Percentiles rank a stretch among this genome's conserved stretches.
These are phyloP conservation scores for Oreochromis aureus DNA, from an alignment of 2,113 vertebrate genomes.

Conservation along the genomic window DNA sequence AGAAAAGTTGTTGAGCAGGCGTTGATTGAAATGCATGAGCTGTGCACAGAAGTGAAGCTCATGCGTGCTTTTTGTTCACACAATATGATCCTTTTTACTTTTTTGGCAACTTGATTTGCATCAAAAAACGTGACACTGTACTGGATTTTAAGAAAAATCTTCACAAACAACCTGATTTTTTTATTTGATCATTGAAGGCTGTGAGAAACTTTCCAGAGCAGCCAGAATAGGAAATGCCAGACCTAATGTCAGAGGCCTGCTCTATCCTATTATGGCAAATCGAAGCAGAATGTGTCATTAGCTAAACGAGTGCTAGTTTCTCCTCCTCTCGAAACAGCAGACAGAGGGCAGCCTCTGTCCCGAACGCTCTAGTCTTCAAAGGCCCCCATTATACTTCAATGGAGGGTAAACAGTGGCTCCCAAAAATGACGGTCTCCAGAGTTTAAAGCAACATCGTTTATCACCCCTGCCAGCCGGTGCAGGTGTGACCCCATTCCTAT, in stretches of 20 bases:
- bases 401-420: conserved; percentile 72
- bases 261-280: conserved; percentile 77
- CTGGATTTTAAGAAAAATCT: neutral
- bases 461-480: conserved; percentile 69
- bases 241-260: conserved; percentile 68
- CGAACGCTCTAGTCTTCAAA: conserved; percentile 68
- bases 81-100: neutral
- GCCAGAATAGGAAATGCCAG: conserved; percentile 58
- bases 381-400: conserved; percentile 68
- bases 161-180: neutral
- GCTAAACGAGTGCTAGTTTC: conserved; percentile 73
- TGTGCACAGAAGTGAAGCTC: neutral
- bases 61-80: neutral
- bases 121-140: neutral
- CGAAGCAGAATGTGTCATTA: conserved; percentile 76
- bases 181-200: conserved; percentile 1
- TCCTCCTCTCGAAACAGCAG: conserved; percentile 72
- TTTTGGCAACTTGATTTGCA: neutral
- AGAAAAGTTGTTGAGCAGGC: neutral
- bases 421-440: conserved; percentile 70
- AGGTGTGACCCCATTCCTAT: conserved; percentile 78
- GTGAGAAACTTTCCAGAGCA: conserved; percentile 45
- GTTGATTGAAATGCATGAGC: conserved; percentile 19
- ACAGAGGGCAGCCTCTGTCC: conserved; percentile 70
- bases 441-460: conserved; percentile 84